Conservation (phyloP, 2,797 vertebrate genomes). For the Heliangelus exortis region DNA sequence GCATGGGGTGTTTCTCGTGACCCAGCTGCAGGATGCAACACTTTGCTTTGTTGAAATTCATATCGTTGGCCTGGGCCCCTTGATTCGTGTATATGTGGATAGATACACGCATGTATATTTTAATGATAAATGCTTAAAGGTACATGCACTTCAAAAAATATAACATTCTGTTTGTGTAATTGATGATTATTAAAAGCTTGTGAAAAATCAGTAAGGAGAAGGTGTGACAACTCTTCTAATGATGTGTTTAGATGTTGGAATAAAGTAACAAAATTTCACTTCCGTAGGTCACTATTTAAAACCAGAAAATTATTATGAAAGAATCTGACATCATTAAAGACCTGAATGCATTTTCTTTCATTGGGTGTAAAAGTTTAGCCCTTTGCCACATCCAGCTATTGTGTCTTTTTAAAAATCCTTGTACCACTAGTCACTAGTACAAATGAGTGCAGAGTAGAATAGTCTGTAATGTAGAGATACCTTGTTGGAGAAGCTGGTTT, state of each 20-base stretch:
- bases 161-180: neutral
- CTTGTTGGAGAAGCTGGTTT: neutral
- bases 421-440: neutral
- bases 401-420: neutral
- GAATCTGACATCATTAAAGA: neutral
- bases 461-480: fast-evolving
- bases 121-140: neutral
- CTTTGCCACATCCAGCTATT: fast-evolving
- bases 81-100: too few relatives aligned
- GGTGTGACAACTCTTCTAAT: fast-evolving
- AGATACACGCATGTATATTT: too few relatives aligned
- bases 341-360: neutral
- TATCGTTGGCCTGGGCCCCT: too few relatives aligned
- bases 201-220: neutral
- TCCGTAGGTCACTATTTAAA: neutral
- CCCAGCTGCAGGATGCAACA: too few relatives aligned
- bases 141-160: neutral
- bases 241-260: fast-evolving
- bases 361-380: neutral
- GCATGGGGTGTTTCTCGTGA: too few relatives aligned
- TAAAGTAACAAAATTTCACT: neutral
- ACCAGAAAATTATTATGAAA: neutral
- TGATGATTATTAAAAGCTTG: neutral
- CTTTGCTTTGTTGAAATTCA: too few relatives aligned
- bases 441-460: neutral